These are phyloP conservation scores for Cyclophora albipunctata DNA, from an alignment of 2,888 invertebrate species.

Conservation along the genomic window DNA sequence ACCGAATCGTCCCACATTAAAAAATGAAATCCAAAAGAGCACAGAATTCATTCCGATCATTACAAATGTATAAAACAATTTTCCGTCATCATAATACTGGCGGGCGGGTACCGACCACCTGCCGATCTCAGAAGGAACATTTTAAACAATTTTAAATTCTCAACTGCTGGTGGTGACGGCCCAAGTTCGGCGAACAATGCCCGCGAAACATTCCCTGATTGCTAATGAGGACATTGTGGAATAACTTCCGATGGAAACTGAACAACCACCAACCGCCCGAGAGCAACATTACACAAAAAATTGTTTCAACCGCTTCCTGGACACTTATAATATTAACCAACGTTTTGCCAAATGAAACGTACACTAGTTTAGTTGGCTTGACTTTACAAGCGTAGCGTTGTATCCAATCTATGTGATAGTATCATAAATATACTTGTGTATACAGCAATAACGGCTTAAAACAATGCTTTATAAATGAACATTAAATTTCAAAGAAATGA, in stretches of 20 bases:
- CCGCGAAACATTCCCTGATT: slow-evolving; percentile 63
- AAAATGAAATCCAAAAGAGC: too few relatives aligned
- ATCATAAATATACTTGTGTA: too few relatives aligned
- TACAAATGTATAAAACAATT: too few relatives aligned
- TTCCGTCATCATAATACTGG: too few relatives aligned
- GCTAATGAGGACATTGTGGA: slow-evolving; percentile 68
- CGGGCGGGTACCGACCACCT: slow-evolving; percentile 32
- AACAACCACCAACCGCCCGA: slow-evolving; percentile 38
- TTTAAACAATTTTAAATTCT: slow-evolving; percentile 61
- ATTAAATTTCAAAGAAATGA: too few relatives aligned
- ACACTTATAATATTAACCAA: slow-evolving; percentile 27
- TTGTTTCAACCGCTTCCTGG: slow-evolving; percentile 23
- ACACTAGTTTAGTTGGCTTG: too few relatives aligned
- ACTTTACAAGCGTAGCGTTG: too few relatives aligned
- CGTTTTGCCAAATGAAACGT: neutral
- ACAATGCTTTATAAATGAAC: too few relatives aligned
- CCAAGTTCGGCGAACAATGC: slow-evolving; percentile 59
- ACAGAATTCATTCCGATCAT: too few relatives aligned
- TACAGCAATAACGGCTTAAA: too few relatives aligned
- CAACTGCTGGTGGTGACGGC: slow-evolving; percentile 55
- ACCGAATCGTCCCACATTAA: too few relatives aligned
- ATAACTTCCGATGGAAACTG: slow-evolving; percentile 55
- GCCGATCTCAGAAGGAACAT: slow-evolving; percentile 42
- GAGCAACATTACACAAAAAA: slow-evolving; percentile 25
- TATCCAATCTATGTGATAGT: too few relatives aligned